Evolutionary conservation across 2,888 invertebrate genomes (phyloP).

Genomic region (Euplagia quadripunctaria): DNA sequence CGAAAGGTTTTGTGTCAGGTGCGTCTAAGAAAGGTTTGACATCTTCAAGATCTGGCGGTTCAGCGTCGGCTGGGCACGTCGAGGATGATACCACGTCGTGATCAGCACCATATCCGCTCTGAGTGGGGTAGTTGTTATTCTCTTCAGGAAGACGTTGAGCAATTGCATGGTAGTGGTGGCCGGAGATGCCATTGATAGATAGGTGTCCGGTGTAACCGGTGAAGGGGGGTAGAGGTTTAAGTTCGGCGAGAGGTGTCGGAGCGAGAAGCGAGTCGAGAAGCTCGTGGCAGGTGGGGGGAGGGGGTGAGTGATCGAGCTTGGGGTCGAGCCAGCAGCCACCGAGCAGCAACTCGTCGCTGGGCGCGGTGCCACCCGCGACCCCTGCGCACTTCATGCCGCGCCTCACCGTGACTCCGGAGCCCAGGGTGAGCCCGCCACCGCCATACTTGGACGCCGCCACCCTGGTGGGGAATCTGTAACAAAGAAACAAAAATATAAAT

Average conservation of each 20-base stretch:
- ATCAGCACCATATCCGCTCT: conserved; percentile 88
- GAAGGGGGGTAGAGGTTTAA: conserved; percentile 94
- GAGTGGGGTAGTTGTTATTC: conserved; percentile 90
- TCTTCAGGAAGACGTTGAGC: conserved; percentile 92
- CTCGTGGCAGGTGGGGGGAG: conserved; percentile 86
- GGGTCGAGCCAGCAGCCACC: conserved; percentile 92
- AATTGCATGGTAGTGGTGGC: conserved; percentile 95
- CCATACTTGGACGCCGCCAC: conserved; percentile 87
- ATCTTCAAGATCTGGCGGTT: conserved; percentile 88
- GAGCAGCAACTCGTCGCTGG: conserved; percentile 91
- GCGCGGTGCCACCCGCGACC: conserved; percentile 75
- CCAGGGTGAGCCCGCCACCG: conserved; percentile 81
- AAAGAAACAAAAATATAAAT: conserved; percentile 47
- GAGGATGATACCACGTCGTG: conserved; percentile 92
- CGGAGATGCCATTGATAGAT: conserved; percentile 95
- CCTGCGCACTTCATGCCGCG: conserved; percentile 89
- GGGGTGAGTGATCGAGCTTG: conserved; percentile 81
- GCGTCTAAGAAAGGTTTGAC: conserved; percentile 88
- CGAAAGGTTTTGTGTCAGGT: conserved; percentile 82
- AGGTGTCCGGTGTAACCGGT: conserved; percentile 95
- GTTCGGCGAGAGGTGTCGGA: conserved; percentile 91
- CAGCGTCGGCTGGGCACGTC: conserved; percentile 90
- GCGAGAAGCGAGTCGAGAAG: conserved; percentile 91
- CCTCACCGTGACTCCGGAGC: conserved; percentile 79
- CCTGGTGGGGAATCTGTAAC: conserved; percentile 81